Evolutionary conservation across 1,140 invertebrate species (phyloP).

Genomic region (Bombus terrestris): DNA sequence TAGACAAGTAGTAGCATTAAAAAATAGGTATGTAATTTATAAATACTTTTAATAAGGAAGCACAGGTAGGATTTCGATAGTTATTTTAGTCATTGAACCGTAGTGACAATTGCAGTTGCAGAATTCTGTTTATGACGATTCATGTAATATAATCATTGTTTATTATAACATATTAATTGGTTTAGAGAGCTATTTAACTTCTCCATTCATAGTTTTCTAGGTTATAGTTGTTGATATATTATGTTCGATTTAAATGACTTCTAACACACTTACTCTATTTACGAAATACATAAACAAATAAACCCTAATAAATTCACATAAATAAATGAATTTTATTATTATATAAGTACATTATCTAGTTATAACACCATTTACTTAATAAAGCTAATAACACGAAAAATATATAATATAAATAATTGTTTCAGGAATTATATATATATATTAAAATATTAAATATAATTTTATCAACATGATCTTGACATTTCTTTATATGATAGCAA

Average conservation of each 20-base stretch:
- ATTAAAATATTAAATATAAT: not conserved
- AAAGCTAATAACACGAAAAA: not conserved
- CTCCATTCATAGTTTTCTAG: not conserved
- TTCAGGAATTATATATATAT: slow-evolving; percentile 4
- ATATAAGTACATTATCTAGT: not conserved
- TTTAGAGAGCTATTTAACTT: not conserved
- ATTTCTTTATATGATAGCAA: slow-evolving; percentile 87
- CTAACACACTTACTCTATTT: not conserved
- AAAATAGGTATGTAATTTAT: slow-evolving; percentile 29
- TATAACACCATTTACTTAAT: not conserved
- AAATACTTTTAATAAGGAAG: not conserved
- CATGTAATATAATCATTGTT: not conserved
- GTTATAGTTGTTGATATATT: not conserved
- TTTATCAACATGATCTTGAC: slow-evolving; percentile 84
- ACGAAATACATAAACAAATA: not conserved
- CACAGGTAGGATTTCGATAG: not conserved
- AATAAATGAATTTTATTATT: not conserved
- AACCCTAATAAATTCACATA: not conserved
- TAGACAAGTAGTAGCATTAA: slow-evolving; percentile 4
- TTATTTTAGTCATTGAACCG: not conserved
- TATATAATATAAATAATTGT: slow-evolving; percentile 7
- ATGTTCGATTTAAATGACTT: not conserved
- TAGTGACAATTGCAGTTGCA: not conserved
- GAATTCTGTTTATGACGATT: not conserved
- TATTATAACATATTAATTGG: not conserved